Percentiles rank a stretch among this genome's conserved stretches.
phyloP scores from a whole-genome alignment of 2,888 invertebrate genomes.

The Meteorus cinctellus region DNA sequence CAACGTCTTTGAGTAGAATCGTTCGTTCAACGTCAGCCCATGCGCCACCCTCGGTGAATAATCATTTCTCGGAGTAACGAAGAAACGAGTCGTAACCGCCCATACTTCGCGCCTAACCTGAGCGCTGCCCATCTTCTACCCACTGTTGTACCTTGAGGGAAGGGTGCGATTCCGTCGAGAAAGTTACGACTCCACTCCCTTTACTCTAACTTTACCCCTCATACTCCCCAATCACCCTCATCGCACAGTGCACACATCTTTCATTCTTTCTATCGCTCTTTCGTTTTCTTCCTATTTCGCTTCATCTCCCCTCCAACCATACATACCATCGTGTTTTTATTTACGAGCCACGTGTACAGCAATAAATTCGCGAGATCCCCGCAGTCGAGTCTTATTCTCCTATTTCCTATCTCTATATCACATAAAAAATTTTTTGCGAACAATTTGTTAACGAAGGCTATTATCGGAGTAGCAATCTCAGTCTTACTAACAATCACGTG shows the following conservation, averaged over 20 bases:
- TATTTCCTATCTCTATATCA: constrained; percentile 16
- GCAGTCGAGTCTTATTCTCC: constrained; percentile 13
- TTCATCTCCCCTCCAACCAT: constrained; percentile 33
- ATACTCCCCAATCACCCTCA: constrained; percentile 9
- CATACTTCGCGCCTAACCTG: constrained; percentile 57
- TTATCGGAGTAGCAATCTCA: constrained; percentile 35
- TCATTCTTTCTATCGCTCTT: constrained; percentile 13
- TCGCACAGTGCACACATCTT: constrained; percentile 8
- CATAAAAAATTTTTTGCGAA: constrained; percentile 42
- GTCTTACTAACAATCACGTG: constrained; percentile 12
- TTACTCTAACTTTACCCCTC: constrained; percentile 1
- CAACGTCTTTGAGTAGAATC: constrained; percentile 61
- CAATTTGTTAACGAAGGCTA: constrained; percentile 49
- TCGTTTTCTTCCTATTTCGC: constrained; percentile 28
- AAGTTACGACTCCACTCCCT: constrained; percentile 32
- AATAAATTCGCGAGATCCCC: constrained; percentile 50
- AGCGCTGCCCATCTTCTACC: constrained; percentile 35
- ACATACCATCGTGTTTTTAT: constrained; percentile 52
- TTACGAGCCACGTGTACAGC: constrained; percentile 53
- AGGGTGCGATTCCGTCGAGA: constrained; percentile 35
- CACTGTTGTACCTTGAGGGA: constrained; percentile 22
- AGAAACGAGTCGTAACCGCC: constrained; percentile 62
- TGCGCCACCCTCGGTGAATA: constrained; percentile 61
- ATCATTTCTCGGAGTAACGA: constrained; percentile 67
- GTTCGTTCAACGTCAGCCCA: constrained; percentile 65